Evolutionary conservation across 2,888 invertebrate genomes (phyloP), one percentile per base, ranked within the genome.

Genomic region (Temnothorax unifasciatus): DNA sequence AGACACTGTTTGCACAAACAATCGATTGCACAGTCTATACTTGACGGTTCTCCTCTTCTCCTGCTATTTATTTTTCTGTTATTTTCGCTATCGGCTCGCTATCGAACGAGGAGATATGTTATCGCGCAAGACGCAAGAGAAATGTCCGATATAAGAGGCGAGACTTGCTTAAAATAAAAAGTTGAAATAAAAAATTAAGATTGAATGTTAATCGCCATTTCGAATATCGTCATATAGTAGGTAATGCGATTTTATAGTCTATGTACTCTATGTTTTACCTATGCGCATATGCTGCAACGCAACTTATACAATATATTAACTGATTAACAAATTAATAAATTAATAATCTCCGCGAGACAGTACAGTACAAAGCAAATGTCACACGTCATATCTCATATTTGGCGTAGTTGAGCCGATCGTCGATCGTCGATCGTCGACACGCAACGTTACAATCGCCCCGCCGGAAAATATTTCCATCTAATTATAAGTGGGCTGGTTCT

Each of bases 1-100:
- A 74, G 63, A 83, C 41, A 41, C 74, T 18, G 87, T 77, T 81
- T 25, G 83, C 68, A 81, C 75, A 64, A 76, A 84, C 71, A 25
- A 77, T 77, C 44, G 34, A 34, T 5, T 6, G 34, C 34, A 34
- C 34, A 34, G 34, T 34, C 6, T 34, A 34, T 34, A 34, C 5
- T 34, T 34, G 6, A 6, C 34, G 34, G 34, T 34, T 34, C 11
- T 5, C 18, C 9, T 41, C n/a, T 34, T 34, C 11, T 5, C 50
- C 41, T 9, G 25, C 13, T n/a, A 54, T 54, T 68, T 41, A 76
- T 76, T 76, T 64, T 41, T 38, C n/a, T 8, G 6, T 44, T 29
- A 29, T 2, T 29, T 29, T 44, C 13, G 18, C n/a, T 47, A 47
- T 75, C 74, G 44, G 9, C 29, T n/a, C 29, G 3, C 29, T 29